Conservation (phyloP, 2,888 invertebrate species). For the Asteroscopus sphinx region DNA sequence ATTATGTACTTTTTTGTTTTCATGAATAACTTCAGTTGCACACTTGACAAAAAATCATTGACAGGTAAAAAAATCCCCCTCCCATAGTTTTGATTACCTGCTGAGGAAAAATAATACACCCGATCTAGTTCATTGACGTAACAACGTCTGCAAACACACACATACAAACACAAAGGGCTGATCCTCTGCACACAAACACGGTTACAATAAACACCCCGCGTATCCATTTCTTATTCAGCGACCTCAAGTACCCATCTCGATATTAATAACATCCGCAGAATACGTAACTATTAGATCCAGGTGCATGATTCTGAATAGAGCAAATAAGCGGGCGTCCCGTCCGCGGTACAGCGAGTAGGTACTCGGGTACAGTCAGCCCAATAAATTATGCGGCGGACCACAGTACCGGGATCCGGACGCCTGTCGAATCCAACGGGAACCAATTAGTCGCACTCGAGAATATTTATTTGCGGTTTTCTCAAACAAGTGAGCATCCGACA, state of each 20-base stretch:
- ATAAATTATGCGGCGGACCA: slow-evolving; percentile 86
- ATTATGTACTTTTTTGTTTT: too few species aligned
- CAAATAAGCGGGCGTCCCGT: slow-evolving; percentile 62
- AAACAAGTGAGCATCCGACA: slow-evolving; percentile 80
- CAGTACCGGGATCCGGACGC: slow-evolving; percentile 76
- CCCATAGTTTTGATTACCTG: slow-evolving; percentile 6
- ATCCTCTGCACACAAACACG: slow-evolving; percentile 33
- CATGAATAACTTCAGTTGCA: too few species aligned
- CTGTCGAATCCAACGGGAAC: slow-evolving; percentile 86
- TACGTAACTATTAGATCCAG: slow-evolving; percentile 61
- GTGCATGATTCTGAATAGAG: slow-evolving; percentile 62
- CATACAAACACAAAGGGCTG: slow-evolving; percentile 14
- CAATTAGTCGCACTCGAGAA: slow-evolving; percentile 86
- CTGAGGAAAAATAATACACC: slow-evolving; percentile 15
- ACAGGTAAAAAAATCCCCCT: background rate
- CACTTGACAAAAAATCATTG: too few species aligned
- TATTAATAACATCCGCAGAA: slow-evolving; percentile 56
- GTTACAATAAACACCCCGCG: slow-evolving; percentile 40
- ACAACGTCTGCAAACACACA: slow-evolving; percentile 10
- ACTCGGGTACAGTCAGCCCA: slow-evolving; percentile 71
- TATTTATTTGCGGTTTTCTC: slow-evolving; percentile 88
- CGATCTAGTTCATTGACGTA: slow-evolving; percentile 13
- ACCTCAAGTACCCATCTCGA: slow-evolving; percentile 48
- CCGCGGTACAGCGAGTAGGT: slow-evolving; percentile 61
- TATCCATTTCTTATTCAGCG: slow-evolving; percentile 54